Base-by-base conservation (phyloP, 2,797 vertebrate genomes). In the Acanthis flammea region DNA sequence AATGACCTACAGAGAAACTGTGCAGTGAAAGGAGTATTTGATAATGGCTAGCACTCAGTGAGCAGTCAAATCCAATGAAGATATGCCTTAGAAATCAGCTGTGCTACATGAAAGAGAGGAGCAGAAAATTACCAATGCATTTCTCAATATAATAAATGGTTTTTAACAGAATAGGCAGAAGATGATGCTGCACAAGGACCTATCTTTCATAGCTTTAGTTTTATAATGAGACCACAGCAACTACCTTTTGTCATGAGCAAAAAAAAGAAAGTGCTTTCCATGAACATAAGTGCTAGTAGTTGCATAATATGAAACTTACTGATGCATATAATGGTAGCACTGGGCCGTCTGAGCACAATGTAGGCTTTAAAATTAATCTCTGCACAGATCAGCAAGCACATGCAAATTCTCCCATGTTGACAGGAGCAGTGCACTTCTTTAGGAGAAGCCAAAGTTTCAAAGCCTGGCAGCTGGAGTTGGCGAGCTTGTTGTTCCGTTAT, bases 291-390 rank as follows among this genome's bases (percentile, higher is more conserved):
- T 78, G 75, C 88, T 86, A 66, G 65, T 89, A 51, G 92, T 89
- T 96, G 88, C 90, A 88, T 93, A 95, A 96, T 91, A 42, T 25
- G 73, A 90, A 94, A 82, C 73, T 81, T 91, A 94, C 72, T 91
- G 93, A 84, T 90, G 94, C 94, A 45, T 93, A 25, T 94, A 94
- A 95, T 90, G 86, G 80, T 75, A 91, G 93, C 85, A 86, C 44
- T 54, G 84, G 90, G 92, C 87, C 1, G 0, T 67, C 94, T 95
- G 87, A 96, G 88, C 85, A 50, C 72, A 81, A 33, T 54, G 80
- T 35, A 50, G 0, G 0, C 54, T 87, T 93, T 79, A 96, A 95
- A 95, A 95, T 94, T 88, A 74, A 94, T 95, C 90, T 93, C 86
- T 94, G 57, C 82, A 88, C 79, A 94, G 62, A 94, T 95, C 93